Base-by-base conservation (phyloP, 2,113 vertebrate genomes). In the Alaudala cheleensis region DNA sequence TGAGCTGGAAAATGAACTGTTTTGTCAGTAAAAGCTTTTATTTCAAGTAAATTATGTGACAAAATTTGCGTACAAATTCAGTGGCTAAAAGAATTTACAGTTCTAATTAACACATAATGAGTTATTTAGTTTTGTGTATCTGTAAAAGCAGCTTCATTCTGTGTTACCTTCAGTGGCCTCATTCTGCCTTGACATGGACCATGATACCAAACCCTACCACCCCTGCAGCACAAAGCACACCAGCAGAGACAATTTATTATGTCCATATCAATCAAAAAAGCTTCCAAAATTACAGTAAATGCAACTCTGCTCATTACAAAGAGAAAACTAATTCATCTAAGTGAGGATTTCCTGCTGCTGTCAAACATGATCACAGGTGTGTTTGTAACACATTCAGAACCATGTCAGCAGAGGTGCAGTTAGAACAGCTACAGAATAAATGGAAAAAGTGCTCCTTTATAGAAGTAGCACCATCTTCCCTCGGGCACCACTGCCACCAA, bases 381-480 rank as follows among this genome's bases (percentile, higher is more conserved):
- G 28, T 44, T 51, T 49, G 9, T 24, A 67, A 50, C 26, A 40
- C 19, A 5, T 6, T 31, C 47, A 65, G 28, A 58, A 29, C n/a
- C 53, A 3, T 0, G 7, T 25, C 88, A 71, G 71, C 49, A 69
- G 40, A 81, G 58, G 12, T 65, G 33, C 58, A 72, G 34, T 5
- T 42, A 44, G 40, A 82, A 80, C 24, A 82, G 10, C 40, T 42
- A 34, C 17, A 29, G 29, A 89, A 23, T 17, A 61, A 28, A 8
- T 2, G 31, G 24, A 14, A 16, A 39, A 61, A 31, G 57, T 42
- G 31, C 25, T 56, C 56, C 56, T 51, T 69, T 37, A 87, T 0
- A 44, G 93, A 40, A 98, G 83, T 23, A 99, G 98, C 81, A 99
- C 91, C 98, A 99, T 98, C 96, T 99, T 99, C 23, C 98, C 98